Percentiles rank a stretch among this genome's conserved stretches.
These are phyloP conservation scores for Cheilosia pagana DNA, from an alignment of 2,888 invertebrate genomes.

Conservation along the genomic window DNA sequence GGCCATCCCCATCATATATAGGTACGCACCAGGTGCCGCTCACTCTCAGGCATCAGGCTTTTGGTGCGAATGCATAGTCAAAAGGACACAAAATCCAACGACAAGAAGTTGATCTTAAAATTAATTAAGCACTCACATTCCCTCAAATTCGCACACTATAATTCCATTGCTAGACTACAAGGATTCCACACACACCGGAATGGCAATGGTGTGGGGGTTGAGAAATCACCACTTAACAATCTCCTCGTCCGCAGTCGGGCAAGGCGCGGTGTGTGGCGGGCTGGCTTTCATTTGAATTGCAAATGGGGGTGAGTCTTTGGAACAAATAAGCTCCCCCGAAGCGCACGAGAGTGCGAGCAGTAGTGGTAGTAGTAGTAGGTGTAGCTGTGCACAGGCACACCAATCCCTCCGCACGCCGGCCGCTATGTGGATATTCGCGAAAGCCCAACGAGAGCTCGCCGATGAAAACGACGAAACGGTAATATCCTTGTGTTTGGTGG, in stretches of 20 bases:
- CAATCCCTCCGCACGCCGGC: constrained; percentile 17
- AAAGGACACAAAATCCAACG: constrained; percentile 76
- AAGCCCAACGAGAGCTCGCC: constrained; percentile 75
- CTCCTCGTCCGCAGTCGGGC: constrained; percentile 4
- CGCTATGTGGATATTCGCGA: constrained; percentile 56
- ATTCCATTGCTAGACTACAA: constrained; percentile 64
- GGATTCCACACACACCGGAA: constrained; percentile 64
- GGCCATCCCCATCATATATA: constrained; percentile 33
- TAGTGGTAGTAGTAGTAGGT: constrained; percentile 54
- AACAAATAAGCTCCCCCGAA: constrained; percentile 70
- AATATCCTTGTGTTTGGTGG: constrained; percentile 84
- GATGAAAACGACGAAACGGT: constrained; percentile 83
- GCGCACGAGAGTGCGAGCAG: constrained; percentile 59
- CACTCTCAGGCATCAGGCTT: constrained; percentile 42
- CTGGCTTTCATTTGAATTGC: constrained; percentile 70
- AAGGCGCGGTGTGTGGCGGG: neutral
- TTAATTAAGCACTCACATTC: constrained; percentile 81
- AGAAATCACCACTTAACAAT: constrained; percentile 69
- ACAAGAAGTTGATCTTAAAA: constrained; percentile 80
- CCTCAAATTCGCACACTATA: constrained; percentile 72
- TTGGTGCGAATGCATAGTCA: constrained; percentile 53
- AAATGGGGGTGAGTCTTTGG: constrained; percentile 59
- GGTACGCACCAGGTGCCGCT: constrained; percentile 4
- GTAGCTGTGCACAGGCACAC: constrained; percentile 32
- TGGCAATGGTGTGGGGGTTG: neutral